A percentile compares a stretch with the other conserved stretches of the same genome.
phyloP scores from a whole-genome alignment of 2,888 invertebrate genomes.

The Noctua comes region DNA sequence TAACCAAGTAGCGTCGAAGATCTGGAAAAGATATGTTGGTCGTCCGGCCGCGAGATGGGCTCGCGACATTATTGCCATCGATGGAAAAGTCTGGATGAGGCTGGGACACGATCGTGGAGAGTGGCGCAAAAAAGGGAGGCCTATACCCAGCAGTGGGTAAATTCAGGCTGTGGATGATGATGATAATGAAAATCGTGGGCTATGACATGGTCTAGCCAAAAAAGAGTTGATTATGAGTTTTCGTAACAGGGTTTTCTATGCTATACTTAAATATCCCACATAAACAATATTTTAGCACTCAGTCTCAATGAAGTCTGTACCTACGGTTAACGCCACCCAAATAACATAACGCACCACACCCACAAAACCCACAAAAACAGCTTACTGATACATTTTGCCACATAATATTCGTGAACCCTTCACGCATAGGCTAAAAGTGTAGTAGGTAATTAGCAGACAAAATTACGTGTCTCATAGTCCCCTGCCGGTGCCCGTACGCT shows the following conservation, averaged over 20 bases:
- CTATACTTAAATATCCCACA: background rate
- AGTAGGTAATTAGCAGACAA: constrained; percentile 61
- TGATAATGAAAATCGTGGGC: background rate
- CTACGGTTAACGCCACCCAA: background rate
- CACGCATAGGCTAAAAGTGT: constrained; percentile 29
- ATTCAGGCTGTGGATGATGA: background rate
- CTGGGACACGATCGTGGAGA: background rate
- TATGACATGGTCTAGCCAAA: background rate
- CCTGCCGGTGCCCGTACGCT: constrained; percentile 62
- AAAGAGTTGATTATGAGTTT: background rate
- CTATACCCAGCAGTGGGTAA: background rate
- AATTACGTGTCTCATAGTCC: constrained; percentile 57
- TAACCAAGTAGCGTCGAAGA: background rate
- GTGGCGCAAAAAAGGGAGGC: background rate
- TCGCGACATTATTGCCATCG: background rate
- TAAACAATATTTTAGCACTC: background rate
- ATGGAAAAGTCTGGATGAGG: background rate
- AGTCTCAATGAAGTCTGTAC: background rate
- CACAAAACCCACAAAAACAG: background rate
- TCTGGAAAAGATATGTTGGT: background rate
- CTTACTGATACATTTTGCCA: background rate
- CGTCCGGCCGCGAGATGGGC: background rate
- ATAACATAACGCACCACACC: too few relatives aligned
- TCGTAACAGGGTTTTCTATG: background rate
- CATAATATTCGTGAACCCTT: background rate